Conservation (phyloP, 2,888 invertebrate species). For the Tipula helvola region DNA sequence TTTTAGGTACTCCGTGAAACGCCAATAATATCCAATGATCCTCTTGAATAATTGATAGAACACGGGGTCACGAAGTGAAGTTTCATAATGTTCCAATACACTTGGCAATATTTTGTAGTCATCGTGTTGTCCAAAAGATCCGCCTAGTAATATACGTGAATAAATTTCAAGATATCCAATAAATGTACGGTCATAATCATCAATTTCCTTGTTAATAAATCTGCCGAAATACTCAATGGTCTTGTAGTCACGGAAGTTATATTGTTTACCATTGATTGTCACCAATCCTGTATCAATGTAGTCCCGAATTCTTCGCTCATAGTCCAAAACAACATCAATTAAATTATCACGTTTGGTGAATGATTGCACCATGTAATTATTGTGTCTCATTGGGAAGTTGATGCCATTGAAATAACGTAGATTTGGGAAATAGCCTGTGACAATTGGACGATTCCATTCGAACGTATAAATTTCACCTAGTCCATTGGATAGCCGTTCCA, state of each 20-base stretch:
- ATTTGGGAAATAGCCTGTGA: conserved; percentile 50
- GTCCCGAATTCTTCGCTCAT: conserved; percentile 36
- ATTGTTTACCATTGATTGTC: conserved; percentile 21
- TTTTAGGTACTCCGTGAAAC: conserved; percentile 45
- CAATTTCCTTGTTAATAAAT: conserved; percentile 41
- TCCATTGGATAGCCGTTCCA: conserved; percentile 60
- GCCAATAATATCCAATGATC: conserved; percentile 43
- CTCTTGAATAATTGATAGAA: conserved; percentile 55
- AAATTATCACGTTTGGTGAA: conserved; percentile 13
- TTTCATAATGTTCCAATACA: conserved; percentile 51
- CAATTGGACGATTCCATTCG: conserved; percentile 39
- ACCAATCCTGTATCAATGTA: conserved; percentile 39
- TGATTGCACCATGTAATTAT: conserved; percentile 39
- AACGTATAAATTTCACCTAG: conserved; percentile 51
- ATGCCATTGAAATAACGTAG: conserved; percentile 51
- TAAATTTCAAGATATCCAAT: conserved; percentile 26
- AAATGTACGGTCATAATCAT: conserved; percentile 27
- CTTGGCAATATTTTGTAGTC: conserved; percentile 38
- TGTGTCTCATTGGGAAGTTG: conserved; percentile 48
- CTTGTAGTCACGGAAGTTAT: conserved; percentile 30
- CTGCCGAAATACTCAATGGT: conserved; percentile 44
- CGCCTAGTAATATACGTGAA: conserved; percentile 23
- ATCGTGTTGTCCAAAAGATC: conserved; percentile 23
- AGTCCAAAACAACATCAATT: conserved; percentile 17
- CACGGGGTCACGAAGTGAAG: conserved; percentile 52